phyloP scores from a whole-genome alignment of 2,113 vertebrate genomes.

The Australoheros scitulus region DNA sequence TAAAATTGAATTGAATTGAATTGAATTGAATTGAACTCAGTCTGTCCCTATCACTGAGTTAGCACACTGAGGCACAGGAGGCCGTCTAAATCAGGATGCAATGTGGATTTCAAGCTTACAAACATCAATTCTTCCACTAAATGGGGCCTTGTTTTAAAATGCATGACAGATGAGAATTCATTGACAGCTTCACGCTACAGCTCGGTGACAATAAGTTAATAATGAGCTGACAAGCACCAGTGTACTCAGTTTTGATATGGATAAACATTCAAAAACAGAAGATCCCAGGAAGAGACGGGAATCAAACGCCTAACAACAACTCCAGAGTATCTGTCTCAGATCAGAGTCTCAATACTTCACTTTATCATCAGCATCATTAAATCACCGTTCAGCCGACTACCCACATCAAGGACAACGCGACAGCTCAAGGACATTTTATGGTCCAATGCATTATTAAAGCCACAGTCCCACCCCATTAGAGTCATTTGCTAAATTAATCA shows the following conservation, averaged over 20 bases:
- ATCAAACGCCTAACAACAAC: background rate
- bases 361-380: constrained; percentile 55
- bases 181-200: background rate
- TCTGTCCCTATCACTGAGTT: background rate
- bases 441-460: constrained; percentile 28
- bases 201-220: background rate
- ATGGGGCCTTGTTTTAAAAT: background rate
- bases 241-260: background rate
- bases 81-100: background rate
- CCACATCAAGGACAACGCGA: constrained; percentile 37
- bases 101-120: background rate
- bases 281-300: background rate
- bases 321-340: background rate
- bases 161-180: background rate
- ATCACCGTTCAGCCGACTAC: constrained; percentile 37
- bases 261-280: background rate
- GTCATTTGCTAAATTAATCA: constrained; percentile 15
- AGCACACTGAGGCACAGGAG: background rate
- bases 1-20: too few relatives aligned
- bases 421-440: constrained; percentile 44
- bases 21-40: too few relatives aligned
- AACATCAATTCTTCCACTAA: background rate
- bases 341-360: constrained; percentile 3
- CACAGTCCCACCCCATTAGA: constrained; percentile 5
- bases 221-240: background rate